phyloP scores from a whole-genome alignment of 2,797 vertebrate genomes.

The Labeo calbasu region DNA sequence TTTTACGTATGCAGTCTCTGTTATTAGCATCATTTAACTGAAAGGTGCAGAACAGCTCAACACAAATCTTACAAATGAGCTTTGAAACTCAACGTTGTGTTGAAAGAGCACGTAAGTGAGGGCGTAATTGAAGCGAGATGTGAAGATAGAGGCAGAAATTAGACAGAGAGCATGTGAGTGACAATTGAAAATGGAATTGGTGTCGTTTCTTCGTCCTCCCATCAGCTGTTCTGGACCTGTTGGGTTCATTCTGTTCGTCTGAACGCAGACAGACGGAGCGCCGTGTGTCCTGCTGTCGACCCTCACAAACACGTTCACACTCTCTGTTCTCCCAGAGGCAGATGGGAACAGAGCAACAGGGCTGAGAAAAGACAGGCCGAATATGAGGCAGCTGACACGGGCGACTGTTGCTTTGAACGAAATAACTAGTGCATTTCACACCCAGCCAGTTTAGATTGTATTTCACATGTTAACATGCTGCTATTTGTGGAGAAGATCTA shows the following conservation, averaged over 20 bases:
- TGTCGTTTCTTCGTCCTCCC: background rate
- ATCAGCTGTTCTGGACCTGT: conserved; percentile 26
- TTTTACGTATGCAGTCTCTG: background rate
- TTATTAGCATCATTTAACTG: background rate
- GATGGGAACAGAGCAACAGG: conserved; percentile 25
- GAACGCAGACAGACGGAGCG: conserved; percentile 15
- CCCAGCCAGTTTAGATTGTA: background rate
- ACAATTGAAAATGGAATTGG: background rate
- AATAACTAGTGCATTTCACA: conserved; percentile 7
- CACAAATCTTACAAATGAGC: background rate
- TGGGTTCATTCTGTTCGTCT: background rate
- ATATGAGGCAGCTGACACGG: background rate
- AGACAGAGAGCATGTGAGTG: background rate
- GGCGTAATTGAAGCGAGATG: background rate
- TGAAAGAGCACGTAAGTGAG: background rate
- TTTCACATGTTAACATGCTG: background rate
- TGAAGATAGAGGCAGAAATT: conserved; percentile 5
- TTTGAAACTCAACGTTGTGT: background rate
- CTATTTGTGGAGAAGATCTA: conserved; percentile 18
- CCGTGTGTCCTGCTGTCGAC: conserved; percentile 51
- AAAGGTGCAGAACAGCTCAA: background rate
- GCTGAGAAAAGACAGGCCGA: conserved; percentile 11
- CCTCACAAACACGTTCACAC: conserved; percentile 58
- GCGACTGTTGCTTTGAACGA: background rate
- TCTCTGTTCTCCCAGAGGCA: conserved; percentile 24